phyloP scores from a whole-genome alignment of 2,888 invertebrate genomes.

The Ichneumon xanthorius region DNA sequence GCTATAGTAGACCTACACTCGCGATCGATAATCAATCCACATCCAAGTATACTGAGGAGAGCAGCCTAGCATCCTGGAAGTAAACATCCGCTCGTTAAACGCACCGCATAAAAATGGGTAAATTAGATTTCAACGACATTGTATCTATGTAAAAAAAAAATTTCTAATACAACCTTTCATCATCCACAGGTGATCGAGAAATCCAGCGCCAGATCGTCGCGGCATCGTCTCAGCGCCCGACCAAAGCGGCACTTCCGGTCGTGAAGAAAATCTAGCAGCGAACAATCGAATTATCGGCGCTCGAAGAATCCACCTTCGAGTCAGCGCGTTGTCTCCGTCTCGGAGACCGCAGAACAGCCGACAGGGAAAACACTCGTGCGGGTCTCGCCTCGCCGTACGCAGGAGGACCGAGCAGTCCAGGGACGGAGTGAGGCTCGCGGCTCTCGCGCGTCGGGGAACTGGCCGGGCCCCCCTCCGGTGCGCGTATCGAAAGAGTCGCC shows the following conservation, averaged over 20 bases:
- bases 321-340: too few relatives aligned
- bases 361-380: too few relatives aligned
- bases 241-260: neutral
- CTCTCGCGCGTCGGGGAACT: neutral
- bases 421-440: too few relatives aligned
- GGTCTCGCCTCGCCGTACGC: too few relatives aligned
- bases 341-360: too few relatives aligned
- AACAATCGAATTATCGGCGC: neutral
- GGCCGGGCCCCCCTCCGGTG: neutral
- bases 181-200: neutral
- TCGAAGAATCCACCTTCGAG: neutral
- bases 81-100: slow-evolving; percentile 12
- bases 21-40: neutral
- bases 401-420: too few relatives aligned
- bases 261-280: neutral
- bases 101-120: neutral
- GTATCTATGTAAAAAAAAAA: neutral
- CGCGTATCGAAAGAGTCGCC: slow-evolving; percentile 55
- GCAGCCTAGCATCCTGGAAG: slow-evolving; percentile 43
- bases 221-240: neutral
- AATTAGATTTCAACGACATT: neutral
- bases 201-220: neutral
- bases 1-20: neutral
- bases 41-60: slow-evolving; percentile 3
- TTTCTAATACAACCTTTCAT: neutral